Percentiles rank a stretch among this genome's conserved stretches.
These are phyloP conservation scores for Tubulanus polymorphus DNA, from an alignment of 2,888 invertebrate species.

Conservation along the genomic window DNA sequence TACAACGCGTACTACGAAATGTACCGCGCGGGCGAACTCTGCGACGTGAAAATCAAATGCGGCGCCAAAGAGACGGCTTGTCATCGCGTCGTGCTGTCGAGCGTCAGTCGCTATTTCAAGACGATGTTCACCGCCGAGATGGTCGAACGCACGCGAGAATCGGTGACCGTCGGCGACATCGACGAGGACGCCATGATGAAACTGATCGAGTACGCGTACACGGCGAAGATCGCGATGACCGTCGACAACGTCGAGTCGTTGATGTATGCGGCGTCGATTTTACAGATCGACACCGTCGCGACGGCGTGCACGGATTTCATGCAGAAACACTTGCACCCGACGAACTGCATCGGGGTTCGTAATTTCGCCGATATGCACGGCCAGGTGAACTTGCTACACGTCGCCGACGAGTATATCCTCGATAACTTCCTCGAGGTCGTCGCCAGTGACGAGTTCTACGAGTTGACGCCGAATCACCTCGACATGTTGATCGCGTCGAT, in stretches of 20 bases:
- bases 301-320: constrained; percentile 55
- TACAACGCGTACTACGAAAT: constrained; percentile 37
- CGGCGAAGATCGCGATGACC: constrained; percentile 49
- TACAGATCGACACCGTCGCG: constrained; percentile 55
- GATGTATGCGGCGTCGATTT: constrained; percentile 55
- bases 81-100: constrained; percentile 54
- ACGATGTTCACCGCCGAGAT: constrained; percentile 55
- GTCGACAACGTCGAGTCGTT: constrained; percentile 54
- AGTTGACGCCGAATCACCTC: constrained; percentile 37
- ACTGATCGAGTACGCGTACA: constrained; percentile 55
- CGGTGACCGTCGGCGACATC: constrained; percentile 47
- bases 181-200: constrained; percentile 45
- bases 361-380: constrained; percentile 55
- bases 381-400: constrained; percentile 39
- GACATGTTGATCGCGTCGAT: constrained; percentile 39
- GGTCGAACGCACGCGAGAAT: constrained; percentile 44
- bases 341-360: constrained; percentile 54
- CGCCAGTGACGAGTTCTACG: constrained; percentile 42
- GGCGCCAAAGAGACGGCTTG: constrained; percentile 43
- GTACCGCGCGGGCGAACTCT: constrained; percentile 38
- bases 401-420: constrained; percentile 44
- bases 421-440: constrained; percentile 46
- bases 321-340: constrained; percentile 51
- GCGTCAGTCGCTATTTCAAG: constrained; percentile 54
- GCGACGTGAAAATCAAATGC: constrained; percentile 47